A percentile compares a stretch with the other conserved stretches of the same genome.
Conservation (phyloP, 2,888 invertebrate genomes). For the Phyllotreta striolata region DNA sequence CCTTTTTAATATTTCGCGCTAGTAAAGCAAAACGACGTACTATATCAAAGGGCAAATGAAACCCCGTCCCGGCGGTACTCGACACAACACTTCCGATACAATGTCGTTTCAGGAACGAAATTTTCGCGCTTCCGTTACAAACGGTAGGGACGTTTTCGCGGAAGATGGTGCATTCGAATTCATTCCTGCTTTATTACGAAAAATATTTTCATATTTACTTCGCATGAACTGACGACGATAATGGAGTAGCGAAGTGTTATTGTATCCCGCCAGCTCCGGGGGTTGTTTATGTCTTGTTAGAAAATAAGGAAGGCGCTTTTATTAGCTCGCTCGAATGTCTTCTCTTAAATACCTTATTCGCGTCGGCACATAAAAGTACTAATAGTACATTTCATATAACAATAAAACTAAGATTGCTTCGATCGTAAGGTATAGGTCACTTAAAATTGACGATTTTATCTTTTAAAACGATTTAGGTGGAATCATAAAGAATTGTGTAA, state of each 20-base stretch:
- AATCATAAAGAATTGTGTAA: no score
- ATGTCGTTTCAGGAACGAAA: conserved; percentile 32
- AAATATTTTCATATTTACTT: conserved; percentile 26
- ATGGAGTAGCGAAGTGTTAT: conserved; percentile 25
- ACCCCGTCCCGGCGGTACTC: conserved; percentile 19
- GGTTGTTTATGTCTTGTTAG: conserved; percentile 25
- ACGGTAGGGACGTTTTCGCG: conserved; percentile 2
- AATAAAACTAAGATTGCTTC: background rate
- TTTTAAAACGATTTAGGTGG: no score
- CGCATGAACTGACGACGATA: conserved; percentile 22
- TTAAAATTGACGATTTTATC: conserved; percentile 3
- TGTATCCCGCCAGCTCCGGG: conserved; percentile 8
- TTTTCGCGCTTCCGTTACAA: conserved; percentile 16
- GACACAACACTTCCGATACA: conserved; percentile 34
- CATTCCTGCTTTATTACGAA: conserved; percentile 18
- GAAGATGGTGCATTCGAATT: conserved; percentile 17
- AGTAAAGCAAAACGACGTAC: conserved; percentile 17
- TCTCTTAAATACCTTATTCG: conserved; percentile 10
- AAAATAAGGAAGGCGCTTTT: conserved; percentile 19
- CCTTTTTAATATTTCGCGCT: conserved; percentile 18
- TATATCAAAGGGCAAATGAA: conserved; percentile 23
- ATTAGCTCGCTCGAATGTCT: conserved; percentile 15
- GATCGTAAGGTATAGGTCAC: background rate
- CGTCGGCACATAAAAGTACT: conserved; percentile 10
- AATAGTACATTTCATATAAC: conserved; percentile 11